Evolutionary conservation across 2,113 vertebrate species (phyloP), one percentile per base, ranked within the genome.

Genomic region (Aegypius monachus): DNA sequence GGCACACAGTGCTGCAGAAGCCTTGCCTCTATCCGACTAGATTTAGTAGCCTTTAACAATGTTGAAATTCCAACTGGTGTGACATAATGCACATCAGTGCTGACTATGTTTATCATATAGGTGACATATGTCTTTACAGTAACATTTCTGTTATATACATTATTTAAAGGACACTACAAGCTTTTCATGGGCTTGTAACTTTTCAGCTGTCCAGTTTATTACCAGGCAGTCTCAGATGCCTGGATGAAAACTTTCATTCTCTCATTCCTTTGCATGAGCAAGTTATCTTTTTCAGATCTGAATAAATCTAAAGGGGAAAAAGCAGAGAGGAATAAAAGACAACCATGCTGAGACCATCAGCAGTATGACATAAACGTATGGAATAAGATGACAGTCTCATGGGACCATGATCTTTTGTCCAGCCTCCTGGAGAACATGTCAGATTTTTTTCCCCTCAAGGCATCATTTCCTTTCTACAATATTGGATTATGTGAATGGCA

Each of bases 291-390:
- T 56, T 80, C 36, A 85, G 67, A 45, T 52, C 7, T 38, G 6
- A 52, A 19, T 53, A 86, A 40, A 77, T 36, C 14, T 73, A 27
- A 87, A 77, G 47, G 16, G 63, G 25, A n/a, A 86, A 81, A 81
- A 81, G 21, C 16, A 75, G n/a, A 77, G 52, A 59, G 13, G 21
- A 92, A 43, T 67, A 43, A 58, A 59, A 59, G 32, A 65, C 15
- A 79, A 32, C 12, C 16, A 26, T 61, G n/a, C 14, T 79, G 53
- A 85, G 42, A 74, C 11, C 16, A 81, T n/a, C 34, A 85, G 7
- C 6, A 40, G 9, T 47, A 43, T 42, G 48, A 81, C 16, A 13
- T 20, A 72, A 50, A 13, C 0, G 0, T 48, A 27, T 17, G 38
- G 25, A 48, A 50, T 68, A 62, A 73, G 21, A 72, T 1, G 4